Evolutionary conservation across 1,140 invertebrate genomes (phyloP), one percentile per base, ranked within the genome.

Genomic region (Lepidurus arcticus): DNA sequence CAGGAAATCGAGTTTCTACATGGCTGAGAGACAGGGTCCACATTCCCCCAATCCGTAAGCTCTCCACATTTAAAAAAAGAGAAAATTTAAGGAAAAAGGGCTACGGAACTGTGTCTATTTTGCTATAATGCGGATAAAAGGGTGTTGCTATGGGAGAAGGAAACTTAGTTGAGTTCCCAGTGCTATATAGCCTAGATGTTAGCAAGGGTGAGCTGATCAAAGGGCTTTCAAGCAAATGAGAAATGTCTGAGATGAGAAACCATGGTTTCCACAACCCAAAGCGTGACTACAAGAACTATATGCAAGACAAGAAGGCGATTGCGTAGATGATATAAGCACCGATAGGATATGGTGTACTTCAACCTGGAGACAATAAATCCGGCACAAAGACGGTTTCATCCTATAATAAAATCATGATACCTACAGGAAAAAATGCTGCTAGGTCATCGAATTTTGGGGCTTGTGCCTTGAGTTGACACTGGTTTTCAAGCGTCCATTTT

Each of bases 161-260:
- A 65, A 65, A 65, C 53, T 65, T 65, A 7, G 53, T 65, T 65
- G 53, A 11, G 53, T 65, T 65, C 9, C 53, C 53, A 21, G 53
- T 65, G 53, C 53, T 65, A 65, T 21, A 21, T 65, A n/a, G n/a
- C n/a, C n/a, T n/a, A 9, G 53, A 65, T n/a, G 53, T 65, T 65
- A 65, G 53, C 53, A 65, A 65, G 53, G 53, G 53, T 13, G 53
- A 65, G 53, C 53, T 65, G 53, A 65, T 65, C 53, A 65, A 65
- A 65, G 53, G 13, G 53, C 53, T 65, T 65, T 65, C 53, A 65
- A 65, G 53, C 53, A 65, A 65, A 65, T 65, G 53, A 65, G 53
- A 65, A 65, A 9, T 65, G 53, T 13, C 21, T 65, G 13, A 65
- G 53, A 65, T 65, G 53, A 65, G 53, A 65, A 65, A 65, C 53